Evolutionary conservation across 23 tunicate genomes (phyloP), one percentile per base, ranked within the genome.

Genomic region (Phallusia fumigata): DNA sequence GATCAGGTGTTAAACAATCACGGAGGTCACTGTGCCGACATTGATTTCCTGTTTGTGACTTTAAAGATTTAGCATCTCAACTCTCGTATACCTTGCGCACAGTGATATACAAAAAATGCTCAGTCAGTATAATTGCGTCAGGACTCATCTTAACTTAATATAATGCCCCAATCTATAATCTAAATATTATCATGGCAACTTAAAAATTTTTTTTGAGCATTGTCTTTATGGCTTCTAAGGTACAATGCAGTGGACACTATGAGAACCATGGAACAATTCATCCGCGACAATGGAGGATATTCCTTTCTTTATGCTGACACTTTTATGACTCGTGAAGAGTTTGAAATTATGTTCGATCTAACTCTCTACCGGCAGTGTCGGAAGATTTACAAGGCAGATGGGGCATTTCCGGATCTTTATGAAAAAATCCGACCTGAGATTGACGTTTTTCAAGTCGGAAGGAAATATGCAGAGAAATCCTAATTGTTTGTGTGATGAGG

Each of bases 301-400:
- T 91, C 96, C 3, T 91, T 91, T 80, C 82, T 91, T 31, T 91
- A 91, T 64, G 96, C 96, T 15, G 96, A 91, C 35, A 86, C 83
- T n/a, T 91, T 91, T 49, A 85, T 91, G 96, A 82, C 78, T 8
- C n/a, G 51, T 28, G 88, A 83, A 0, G 96, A 91, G 53, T 91
- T 91, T 79, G 80, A 83, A 33, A 85, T 82, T 73, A 91, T 91
- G 96, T 91, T 91, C 78, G 96, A 91, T 74, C 45, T 91, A 33
- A 91, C 96, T 40, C 73, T 88, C 52, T 86, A 91, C 73, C 82
- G 83, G 33, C 49, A 83, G 31, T 91, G 96, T 76, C 64, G 96
- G 64, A 65, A 80, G 78, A 82, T 74, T 35, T 91, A 91, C 74
- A 74, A 79, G 77, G 90, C 90, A 26, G 84, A 77, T 32, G 84